Conservation (phyloP, 2,888 invertebrate species). For the Alitta virens region DNA sequence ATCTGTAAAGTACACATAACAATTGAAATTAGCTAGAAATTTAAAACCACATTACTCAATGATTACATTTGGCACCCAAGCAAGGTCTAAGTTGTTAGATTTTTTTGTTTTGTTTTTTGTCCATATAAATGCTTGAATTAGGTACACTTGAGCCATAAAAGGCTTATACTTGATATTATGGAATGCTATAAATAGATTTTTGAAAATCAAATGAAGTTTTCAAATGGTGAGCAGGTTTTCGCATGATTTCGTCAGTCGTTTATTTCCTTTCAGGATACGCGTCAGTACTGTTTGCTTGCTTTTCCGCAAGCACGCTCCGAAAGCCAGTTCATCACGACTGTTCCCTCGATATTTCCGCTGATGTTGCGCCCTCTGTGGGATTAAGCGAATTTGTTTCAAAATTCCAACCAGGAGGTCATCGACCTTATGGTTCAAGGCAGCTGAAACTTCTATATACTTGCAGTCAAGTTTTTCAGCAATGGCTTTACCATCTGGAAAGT, state of each 20-base stretch:
- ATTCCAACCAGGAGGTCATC: conserved; percentile 93
- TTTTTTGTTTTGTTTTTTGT: too few relatives aligned
- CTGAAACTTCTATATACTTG: conserved; percentile 93
- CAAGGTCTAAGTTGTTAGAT: too few relatives aligned
- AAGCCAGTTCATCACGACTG: not conserved
- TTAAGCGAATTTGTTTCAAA: conserved; percentile 84
- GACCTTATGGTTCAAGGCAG: conserved; percentile 96
- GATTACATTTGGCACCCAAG: too few relatives aligned
- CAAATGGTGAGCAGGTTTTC: not conserved
- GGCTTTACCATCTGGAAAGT: conserved; percentile 82
- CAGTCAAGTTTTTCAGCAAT: conserved; percentile 86
- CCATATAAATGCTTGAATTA: too few relatives aligned
- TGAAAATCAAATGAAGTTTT: too few relatives aligned
- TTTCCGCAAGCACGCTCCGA: not conserved
- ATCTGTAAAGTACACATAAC: too few relatives aligned
- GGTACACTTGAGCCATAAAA: too few relatives aligned
- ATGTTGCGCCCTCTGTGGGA: conserved; percentile 2
- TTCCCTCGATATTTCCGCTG: not conserved
- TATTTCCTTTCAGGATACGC: not conserved
- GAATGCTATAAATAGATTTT: too few relatives aligned
- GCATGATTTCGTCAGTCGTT: not conserved
- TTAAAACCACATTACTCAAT: too few relatives aligned
- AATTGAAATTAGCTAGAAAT: too few relatives aligned
- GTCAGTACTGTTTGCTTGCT: not conserved
- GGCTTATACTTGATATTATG: too few relatives aligned